Percentiles rank a stretch among this genome's conserved stretches.
Evolutionary conservation across 2,888 invertebrate genomes (phyloP).

Genomic region (Euphydryas editha): DNA sequence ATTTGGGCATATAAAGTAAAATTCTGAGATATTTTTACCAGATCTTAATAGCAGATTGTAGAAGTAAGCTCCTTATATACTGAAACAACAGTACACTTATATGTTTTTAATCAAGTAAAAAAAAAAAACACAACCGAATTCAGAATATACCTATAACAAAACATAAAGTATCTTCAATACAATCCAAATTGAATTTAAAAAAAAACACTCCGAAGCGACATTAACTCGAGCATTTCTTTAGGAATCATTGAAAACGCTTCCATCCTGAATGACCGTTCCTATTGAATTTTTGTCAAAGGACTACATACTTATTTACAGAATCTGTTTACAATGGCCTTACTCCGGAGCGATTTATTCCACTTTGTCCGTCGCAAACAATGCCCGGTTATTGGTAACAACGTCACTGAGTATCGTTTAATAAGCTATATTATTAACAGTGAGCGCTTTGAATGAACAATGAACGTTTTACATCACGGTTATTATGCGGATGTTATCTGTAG

Average conservation of each 20-base stretch:
- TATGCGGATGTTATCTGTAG: background rate
- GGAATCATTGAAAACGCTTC: constrained; percentile 3
- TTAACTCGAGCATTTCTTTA: constrained; percentile 14
- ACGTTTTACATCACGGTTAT: background rate
- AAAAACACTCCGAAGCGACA: background rate
- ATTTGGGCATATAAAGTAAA: too few relatives aligned
- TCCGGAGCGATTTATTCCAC: constrained; percentile 28
- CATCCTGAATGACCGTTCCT: constrained; percentile 15
- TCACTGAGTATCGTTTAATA: constrained; percentile 7
- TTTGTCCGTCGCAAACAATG: constrained; percentile 10
- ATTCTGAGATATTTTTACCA: too few relatives aligned
- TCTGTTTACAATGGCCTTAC: constrained; percentile 28
- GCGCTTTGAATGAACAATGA: background rate
- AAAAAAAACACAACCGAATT: background rate
- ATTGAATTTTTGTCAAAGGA: constrained; percentile 35
- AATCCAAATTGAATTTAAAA: background rate
- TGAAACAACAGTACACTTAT: background rate
- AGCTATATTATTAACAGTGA: constrained; percentile 6
- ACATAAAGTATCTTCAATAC: background rate
- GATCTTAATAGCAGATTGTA: too few relatives aligned
- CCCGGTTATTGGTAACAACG: constrained; percentile 14
- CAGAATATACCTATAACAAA: background rate
- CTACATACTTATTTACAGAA: constrained; percentile 28
- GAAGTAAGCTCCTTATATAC: too few relatives aligned
- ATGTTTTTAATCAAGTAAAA: background rate